Base-by-base conservation (phyloP, 2,113 vertebrate genomes). In the Myotis brandtii region DNA sequence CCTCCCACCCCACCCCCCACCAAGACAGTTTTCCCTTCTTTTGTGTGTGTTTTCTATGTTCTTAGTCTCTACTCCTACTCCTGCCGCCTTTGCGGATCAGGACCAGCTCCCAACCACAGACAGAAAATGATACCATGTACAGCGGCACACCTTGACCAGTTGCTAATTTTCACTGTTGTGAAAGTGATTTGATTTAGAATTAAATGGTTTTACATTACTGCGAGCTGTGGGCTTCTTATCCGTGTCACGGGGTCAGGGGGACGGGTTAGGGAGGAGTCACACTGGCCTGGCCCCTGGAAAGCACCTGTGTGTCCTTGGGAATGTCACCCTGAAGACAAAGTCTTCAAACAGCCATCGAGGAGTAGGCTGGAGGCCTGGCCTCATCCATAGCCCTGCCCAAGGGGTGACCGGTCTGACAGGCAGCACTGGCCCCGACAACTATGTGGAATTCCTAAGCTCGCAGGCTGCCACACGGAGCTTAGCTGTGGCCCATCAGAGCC, bases 161-260 rank as follows among this genome's bases (percentile, higher is more conserved):
- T 97, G 98, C 97, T 98, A 96, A 98, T 98, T 98, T 98, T 98
- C 98, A 98, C 98, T 98, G 98, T 98, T 98, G 98, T 98, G 98
- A 98, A 98, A 98, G 98, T 98, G 96, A 98, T 98, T 98, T 98
- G 97, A 98, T 97, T 98, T 98, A 98, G 97, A 98, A 98, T 98
- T 98, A 98, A 98, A 98, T 95, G 97, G 98, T 98, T 99, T 98
- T 98, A 98, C 97, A 98, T 98, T 97, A 95, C 0, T 13, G 10
- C 69, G 37, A 79, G 52, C 30, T 82, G 13, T 94, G 91, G 81
- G 59, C 64, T 97, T 84, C n/a, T 20, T 94, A 46, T 88, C n/a
- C 95, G 6, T 88, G 56, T 69, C 23, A 18, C 6, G 59, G 40
- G 52, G 40, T 46, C 25, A 37, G n/a, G 43, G 21, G 20, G 46